These are phyloP conservation scores for Euzophera pinguis DNA, from an alignment of 2,888 invertebrate species.

Conservation along the genomic window DNA sequence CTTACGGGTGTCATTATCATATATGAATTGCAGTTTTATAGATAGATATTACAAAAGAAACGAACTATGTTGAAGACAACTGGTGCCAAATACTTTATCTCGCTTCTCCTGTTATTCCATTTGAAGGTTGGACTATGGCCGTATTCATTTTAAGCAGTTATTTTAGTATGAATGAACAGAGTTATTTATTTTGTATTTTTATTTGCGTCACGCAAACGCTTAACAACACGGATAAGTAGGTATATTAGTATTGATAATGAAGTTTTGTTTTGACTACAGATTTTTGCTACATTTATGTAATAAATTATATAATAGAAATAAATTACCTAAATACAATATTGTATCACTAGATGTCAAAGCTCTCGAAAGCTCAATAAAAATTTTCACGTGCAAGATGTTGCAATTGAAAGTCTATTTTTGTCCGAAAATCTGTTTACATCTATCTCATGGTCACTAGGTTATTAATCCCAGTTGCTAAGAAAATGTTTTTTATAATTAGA, in stretches of 20 bases:
- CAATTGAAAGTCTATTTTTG: background rate
- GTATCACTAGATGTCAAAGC: no score
- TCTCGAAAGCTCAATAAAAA: no score
- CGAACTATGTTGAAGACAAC: conserved; percentile 10
- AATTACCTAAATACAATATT: no score
- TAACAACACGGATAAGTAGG: background rate
- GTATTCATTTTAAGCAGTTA: background rate
- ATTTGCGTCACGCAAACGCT: background rate
- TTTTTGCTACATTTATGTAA: background rate
- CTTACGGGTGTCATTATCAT: no score
- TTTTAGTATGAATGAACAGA: background rate
- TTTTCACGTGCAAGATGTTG: no score
- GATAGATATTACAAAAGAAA: conserved; percentile 4
- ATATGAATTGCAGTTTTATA: background rate
- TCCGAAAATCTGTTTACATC: background rate
- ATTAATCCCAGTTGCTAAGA: no score
- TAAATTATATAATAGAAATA: no score
- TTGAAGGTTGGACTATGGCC: conserved; percentile 1
- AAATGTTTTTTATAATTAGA: no score
- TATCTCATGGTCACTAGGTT: background rate
- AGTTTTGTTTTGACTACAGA: background rate
- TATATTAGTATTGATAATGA: background rate
- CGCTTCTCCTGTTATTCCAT: conserved; percentile 34
- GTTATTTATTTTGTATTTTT: background rate
- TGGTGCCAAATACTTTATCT: conserved; percentile 41